Evolutionary conservation across 2,888 invertebrate genomes (phyloP), one percentile per base, ranked within the genome.

Genomic region (Saturnia japonica): DNA sequence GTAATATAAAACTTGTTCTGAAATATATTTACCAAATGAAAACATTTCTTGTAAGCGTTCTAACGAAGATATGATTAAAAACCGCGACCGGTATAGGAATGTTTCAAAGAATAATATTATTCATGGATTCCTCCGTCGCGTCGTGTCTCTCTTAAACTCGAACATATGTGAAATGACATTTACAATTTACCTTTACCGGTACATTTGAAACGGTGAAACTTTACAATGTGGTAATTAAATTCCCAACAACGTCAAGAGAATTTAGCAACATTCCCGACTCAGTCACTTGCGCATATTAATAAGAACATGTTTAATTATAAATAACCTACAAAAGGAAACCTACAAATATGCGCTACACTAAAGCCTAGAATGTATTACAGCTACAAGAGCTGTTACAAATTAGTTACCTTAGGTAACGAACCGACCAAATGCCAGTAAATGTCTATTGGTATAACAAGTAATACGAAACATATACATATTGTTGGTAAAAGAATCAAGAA

Each of bases 101-200:
- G 12, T 28, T 1, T 6, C 6, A 3, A 12, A 28, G 14, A 14
- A 28, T 60, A 28, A 60, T 60, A 60, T 60, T 60, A 60, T 60
- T 60, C 57, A 60, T 60, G 57, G 57, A 28, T 60, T 28, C 57
- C 25, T 28, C 57, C 57, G 57, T 22, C 57, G 57, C 57, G n/a
- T n/a, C n/a, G n/a, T n/a, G n/a, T n/a, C n/a, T n/a, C 34, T 60
- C 28, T 25, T 28, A 60, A 57, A 60, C 14, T 60, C 57, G 57
- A 60, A 60, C 25, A 22, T 54, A 54, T 22, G 54, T 22, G 54
- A 54, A 54, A 54, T 54, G 25, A 60, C 28, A 60, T 60, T 60
- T 60, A 25, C 57, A 28, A 51, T 54, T 60, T 28, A 60, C 14
- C 28, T 60, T 28, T 14, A 60, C 14, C 57, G 14, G 57, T 60